Evolutionary conservation across 1,140 invertebrate genomes (phyloP).

Genomic region (Bactericera cockerelli): DNA sequence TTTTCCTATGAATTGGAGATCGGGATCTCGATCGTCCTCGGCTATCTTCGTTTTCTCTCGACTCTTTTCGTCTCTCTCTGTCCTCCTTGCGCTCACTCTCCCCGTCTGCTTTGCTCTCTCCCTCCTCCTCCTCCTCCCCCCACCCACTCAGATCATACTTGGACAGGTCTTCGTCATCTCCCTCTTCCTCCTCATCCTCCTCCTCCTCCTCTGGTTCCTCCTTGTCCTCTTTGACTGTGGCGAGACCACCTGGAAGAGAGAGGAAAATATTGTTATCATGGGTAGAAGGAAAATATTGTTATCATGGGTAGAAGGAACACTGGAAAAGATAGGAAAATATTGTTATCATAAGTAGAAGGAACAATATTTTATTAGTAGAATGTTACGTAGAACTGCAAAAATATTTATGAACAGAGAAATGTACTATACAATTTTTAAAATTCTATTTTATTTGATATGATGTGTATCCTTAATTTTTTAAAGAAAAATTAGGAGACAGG

Average conservation of each 20-base stretch:
- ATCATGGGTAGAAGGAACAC: too few relatives aligned
- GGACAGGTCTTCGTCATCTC: constrained; percentile 17
- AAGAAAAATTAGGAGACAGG: too few relatives aligned
- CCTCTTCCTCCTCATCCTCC: constrained; percentile 32
- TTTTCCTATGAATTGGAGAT: constrained; percentile 14
- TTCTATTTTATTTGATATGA: too few relatives aligned
- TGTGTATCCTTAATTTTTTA: too few relatives aligned
- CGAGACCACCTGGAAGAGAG: constrained; percentile 10
- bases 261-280: constrained; percentile 13
- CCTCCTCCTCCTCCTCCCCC: constrained; percentile 23
- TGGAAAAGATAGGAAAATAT: too few relatives aligned
- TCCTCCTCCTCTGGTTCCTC: constrained; percentile 28
- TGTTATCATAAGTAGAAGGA: too few relatives aligned
- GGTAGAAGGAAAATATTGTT: too few relatives aligned
- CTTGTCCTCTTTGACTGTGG: constrained; percentile 15
- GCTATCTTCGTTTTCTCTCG: background rate
- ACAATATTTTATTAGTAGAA: too few relatives aligned
- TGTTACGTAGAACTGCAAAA: too few relatives aligned
- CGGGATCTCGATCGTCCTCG: constrained; percentile 14
- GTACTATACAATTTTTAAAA: too few relatives aligned
- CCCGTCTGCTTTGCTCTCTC: constrained; percentile 4
- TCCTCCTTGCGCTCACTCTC: too few relatives aligned
- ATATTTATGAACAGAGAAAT: too few relatives aligned
- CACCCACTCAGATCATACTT: constrained; percentile 19
- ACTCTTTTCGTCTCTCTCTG: background rate